phyloP scores from a whole-genome alignment of 2,797 vertebrate genomes.

The Vespertilio murinus region DNA sequence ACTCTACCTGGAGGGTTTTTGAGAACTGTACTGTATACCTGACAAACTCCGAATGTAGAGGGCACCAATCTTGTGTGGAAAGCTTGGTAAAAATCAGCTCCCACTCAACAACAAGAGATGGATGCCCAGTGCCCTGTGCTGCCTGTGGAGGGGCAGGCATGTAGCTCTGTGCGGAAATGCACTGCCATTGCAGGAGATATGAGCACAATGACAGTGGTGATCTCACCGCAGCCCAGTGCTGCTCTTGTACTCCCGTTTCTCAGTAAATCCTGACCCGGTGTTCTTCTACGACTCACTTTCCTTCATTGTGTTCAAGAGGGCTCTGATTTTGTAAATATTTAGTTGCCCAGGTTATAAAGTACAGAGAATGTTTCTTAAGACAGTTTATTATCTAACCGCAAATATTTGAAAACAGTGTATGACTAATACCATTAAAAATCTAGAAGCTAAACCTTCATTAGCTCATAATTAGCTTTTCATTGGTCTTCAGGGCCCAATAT shows the following conservation, averaged over 20 bases:
- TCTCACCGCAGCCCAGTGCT: not conserved
- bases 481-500: not conserved
- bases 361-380: not conserved
- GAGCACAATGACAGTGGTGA: not conserved
- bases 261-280: not conserved
- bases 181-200: not conserved
- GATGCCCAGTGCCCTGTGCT: not conserved
- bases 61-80: not conserved
- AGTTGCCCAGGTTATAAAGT: conserved; percentile 20
- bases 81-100: not conserved
- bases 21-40: not conserved
- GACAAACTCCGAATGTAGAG: not conserved
- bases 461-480: not conserved
- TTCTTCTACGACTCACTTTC: not conserved
- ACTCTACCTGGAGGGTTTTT: not conserved
- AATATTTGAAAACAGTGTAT: conserved; percentile 32
- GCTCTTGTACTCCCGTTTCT: not conserved
- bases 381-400: not conserved
- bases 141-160: rapidly evolving
- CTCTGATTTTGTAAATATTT: not conserved
- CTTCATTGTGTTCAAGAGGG: not conserved
- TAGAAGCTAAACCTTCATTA: conserved; percentile 11
- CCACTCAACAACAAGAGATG: not conserved
- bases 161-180: not conserved
- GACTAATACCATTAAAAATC: not conserved